Percentiles rank a stretch among this genome's conserved stretches.
These are phyloP conservation scores for Nettapus auritus DNA, from an alignment of 2,113 vertebrate species.

Conservation along the genomic window DNA sequence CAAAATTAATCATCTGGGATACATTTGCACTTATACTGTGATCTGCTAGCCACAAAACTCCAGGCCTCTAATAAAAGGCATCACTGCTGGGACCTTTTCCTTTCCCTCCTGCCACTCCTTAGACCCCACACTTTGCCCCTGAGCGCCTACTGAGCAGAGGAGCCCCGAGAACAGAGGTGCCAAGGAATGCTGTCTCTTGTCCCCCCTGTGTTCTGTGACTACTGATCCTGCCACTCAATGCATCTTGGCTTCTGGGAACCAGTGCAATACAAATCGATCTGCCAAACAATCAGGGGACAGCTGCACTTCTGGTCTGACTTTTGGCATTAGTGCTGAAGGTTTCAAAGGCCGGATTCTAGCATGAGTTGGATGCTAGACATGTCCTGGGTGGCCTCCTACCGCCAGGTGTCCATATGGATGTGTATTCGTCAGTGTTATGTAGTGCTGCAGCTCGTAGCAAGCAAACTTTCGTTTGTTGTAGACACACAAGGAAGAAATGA, in stretches of 20 bases:
- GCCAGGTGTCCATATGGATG: rapidly evolving
- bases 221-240: rapidly evolving
- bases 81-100: not conserved
- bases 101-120: not conserved
- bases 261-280: not conserved
- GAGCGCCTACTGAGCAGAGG: not conserved
- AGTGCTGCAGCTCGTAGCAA: too few species aligned
- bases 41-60: not conserved
- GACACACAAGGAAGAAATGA: rapidly evolving
- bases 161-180: not conserved
- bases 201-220: not conserved
- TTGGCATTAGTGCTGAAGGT: not conserved
- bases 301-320: not conserved
- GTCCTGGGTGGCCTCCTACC: rapidly evolving
- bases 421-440: rapidly evolving
- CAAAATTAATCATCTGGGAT: rapidly evolving
- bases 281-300: rapidly evolving
- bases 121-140: not conserved
- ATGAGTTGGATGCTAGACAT: rapidly evolving
- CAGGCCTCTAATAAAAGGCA: not conserved
- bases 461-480: not conserved
- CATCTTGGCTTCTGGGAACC: not conserved
- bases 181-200: not conserved
- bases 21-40: rapidly evolving
- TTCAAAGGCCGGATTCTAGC: not conserved